Percentiles rank a stretch among this genome's conserved stretches.
Conservation (phyloP, 2,797 vertebrate species). For the Pangasius sanitwongsei region DNA sequence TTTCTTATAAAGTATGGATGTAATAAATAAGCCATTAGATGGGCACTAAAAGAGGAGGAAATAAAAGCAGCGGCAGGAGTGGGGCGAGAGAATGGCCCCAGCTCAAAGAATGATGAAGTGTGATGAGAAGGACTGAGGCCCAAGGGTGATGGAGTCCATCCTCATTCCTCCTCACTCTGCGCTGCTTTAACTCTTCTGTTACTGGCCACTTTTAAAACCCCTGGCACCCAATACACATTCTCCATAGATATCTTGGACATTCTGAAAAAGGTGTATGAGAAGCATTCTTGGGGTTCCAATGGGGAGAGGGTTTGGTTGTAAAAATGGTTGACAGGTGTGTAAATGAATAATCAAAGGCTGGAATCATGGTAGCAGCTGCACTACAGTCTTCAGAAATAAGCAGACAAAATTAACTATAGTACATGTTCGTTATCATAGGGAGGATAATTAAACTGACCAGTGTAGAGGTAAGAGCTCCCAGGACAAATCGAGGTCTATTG, state of each 20-base stretch:
- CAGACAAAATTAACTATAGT: neutral
- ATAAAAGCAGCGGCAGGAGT: slow-evolving; percentile 64
- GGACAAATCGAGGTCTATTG: neutral
- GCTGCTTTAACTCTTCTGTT: slow-evolving; percentile 44
- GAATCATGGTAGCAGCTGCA: neutral
- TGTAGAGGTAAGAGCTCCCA: too few species aligned
- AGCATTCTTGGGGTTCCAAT: neutral
- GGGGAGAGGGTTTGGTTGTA: neutral
- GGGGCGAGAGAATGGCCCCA: slow-evolving; percentile 68
- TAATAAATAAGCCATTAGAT: slow-evolving; percentile 84
- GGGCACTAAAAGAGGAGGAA: slow-evolving; percentile 72
- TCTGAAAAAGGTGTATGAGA: neutral
- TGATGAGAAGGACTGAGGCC: slow-evolving; percentile 55
- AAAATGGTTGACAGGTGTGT: neutral
- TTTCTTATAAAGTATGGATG: slow-evolving; percentile 78
- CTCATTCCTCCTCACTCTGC: slow-evolving; percentile 42
- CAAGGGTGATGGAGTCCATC: slow-evolving; percentile 56
- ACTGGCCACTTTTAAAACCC: slow-evolving; percentile 24
- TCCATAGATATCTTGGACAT: slow-evolving; percentile 1
- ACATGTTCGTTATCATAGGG: neutral
- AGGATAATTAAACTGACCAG: neutral
- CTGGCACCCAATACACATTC: neutral
- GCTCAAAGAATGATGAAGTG: slow-evolving; percentile 62
- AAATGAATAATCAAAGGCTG: neutral
- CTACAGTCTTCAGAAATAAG: neutral